Evolutionary conservation across 2,113 vertebrate species (phyloP).

Genomic region (Eretmochelys imbricata): DNA sequence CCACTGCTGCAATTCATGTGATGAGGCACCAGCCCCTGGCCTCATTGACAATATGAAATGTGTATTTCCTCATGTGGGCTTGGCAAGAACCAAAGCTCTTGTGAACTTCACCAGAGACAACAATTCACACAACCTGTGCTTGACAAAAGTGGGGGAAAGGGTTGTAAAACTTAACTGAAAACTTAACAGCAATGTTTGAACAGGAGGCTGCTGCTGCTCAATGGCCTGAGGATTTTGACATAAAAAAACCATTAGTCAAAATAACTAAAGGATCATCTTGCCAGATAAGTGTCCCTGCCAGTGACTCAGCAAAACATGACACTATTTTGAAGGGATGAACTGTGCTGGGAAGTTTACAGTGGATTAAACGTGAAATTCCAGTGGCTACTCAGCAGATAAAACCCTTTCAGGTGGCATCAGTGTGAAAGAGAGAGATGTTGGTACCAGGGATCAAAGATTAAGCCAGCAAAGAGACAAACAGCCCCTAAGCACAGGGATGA

Average conservation of each 20-base stretch:
- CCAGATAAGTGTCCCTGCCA: constrained; percentile 62
- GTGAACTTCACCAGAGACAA: constrained; percentile 63
- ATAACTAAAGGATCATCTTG: not conserved
- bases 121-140: not conserved
- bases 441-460: fast-evolving
- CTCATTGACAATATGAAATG: fast-evolving
- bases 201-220: not conserved
- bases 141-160: not conserved
- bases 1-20: fast-evolving
- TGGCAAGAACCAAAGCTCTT: not conserved
- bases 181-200: not conserved
- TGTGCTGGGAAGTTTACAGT: not conserved
- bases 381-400: constrained; percentile 1
- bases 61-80: not conserved
- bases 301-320: not conserved
- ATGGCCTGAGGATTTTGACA: not conserved
- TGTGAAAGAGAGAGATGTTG: fast-evolving
- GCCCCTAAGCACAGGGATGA: not conserved
- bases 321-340: constrained; percentile 21
- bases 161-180: not conserved
- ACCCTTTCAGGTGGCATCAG: not conserved
- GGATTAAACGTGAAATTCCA: constrained; percentile 37
- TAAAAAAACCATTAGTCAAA: constrained; percentile 56
- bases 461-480: not conserved
- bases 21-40: not conserved